phyloP scores from a whole-genome alignment of 2,888 invertebrate species.

The Meta bourneti region DNA sequence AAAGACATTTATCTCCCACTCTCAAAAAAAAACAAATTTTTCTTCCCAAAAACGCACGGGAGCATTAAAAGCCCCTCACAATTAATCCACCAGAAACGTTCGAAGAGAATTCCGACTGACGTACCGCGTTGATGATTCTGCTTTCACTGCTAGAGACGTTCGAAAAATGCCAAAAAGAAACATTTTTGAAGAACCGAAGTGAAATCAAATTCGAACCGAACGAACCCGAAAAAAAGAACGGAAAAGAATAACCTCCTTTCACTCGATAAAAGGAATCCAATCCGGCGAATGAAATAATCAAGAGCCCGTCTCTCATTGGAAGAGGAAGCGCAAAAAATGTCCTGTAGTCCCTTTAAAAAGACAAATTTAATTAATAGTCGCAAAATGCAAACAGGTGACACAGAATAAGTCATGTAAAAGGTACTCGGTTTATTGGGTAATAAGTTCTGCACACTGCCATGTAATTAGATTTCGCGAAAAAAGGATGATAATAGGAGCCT shows the following conservation, averaged over 20 bases:
- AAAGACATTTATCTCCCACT: too few relatives aligned
- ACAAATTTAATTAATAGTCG: constrained; percentile 55
- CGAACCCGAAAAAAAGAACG: not conserved
- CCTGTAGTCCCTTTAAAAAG: constrained; percentile 2
- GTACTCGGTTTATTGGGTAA: constrained; percentile 57
- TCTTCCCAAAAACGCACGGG: not conserved
- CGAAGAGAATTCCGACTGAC: not conserved
- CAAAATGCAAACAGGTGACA: constrained; percentile 60
- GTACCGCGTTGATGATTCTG: constrained; percentile 16
- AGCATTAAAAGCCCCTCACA: constrained; percentile 47
- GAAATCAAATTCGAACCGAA: constrained; percentile 45
- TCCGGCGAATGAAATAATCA: constrained; percentile 10
- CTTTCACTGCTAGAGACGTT: not conserved
- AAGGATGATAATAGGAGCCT: constrained; percentile 26
- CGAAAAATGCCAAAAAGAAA: constrained; percentile 28
- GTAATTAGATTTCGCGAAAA: constrained; percentile 62
- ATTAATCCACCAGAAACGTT: constrained; percentile 44
- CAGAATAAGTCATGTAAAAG: constrained; percentile 54
- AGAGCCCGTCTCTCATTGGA: constrained; percentile 1
- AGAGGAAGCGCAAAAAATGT: not conserved
- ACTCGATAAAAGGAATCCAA: constrained; percentile 20
- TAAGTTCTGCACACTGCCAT: constrained; percentile 49
- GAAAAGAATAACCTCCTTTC: constrained; percentile 19
- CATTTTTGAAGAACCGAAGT: constrained; percentile 1
- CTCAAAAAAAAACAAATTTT: too few relatives aligned